phyloP scores from a whole-genome alignment of 1,140 invertebrate genomes.

The Drosophila cardini region DNA sequence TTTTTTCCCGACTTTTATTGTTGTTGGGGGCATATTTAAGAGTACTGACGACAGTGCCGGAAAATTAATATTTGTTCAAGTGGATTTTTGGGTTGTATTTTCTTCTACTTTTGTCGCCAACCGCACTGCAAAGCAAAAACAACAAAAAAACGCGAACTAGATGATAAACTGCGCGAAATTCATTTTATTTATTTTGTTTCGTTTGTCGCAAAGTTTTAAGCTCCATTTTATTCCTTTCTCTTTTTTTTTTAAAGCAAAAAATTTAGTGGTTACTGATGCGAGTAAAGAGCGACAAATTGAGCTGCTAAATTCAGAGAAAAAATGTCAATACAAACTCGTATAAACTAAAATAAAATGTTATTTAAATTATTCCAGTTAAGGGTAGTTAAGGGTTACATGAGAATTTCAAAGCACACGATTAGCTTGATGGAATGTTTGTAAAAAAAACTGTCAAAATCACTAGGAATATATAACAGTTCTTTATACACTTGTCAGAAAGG shows the following conservation, averaged over 20 bases:
- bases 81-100: constrained; percentile 35
- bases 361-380: too few relatives aligned
- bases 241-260: not conserved
- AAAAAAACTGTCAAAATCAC: constrained; percentile 32
- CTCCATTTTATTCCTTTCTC: not conserved
- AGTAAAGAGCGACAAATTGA: not conserved
- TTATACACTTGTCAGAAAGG: not conserved
- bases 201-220: constrained; percentile 15
- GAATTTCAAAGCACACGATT: constrained; percentile 9
- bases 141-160: constrained; percentile 12
- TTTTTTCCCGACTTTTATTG: not conserved
- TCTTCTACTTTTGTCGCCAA: constrained; percentile 8
- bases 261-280: not conserved
- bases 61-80: constrained; percentile 61
- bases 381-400: not conserved
- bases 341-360: too few relatives aligned
- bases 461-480: constrained; percentile 25
- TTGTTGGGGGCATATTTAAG: constrained; percentile 20
- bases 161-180: constrained; percentile 47
- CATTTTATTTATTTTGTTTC: constrained; percentile 17
- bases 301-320: too few relatives aligned
- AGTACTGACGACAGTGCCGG: constrained; percentile 34
- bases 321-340: too few relatives aligned
- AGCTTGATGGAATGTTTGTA: constrained; percentile 22
- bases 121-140: too few relatives aligned